Conservation (phyloP, 2,797 vertebrate species). For the Clarias platycephalus region DNA sequence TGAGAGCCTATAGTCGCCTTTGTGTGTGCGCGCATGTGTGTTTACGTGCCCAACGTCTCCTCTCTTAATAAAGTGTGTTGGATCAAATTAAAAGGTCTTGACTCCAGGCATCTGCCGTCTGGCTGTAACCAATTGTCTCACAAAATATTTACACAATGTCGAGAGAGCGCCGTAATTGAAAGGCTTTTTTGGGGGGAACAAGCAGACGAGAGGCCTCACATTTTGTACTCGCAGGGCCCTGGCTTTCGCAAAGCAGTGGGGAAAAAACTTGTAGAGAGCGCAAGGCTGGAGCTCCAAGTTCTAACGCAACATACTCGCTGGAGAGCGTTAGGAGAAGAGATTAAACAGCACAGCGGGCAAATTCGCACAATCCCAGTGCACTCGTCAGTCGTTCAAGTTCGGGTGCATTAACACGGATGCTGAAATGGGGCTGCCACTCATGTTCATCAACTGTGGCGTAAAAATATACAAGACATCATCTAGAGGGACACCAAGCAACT, state of each 20-base stretch:
- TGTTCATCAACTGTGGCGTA: not conserved
- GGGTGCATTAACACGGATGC: not conserved
- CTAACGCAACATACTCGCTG: conserved; percentile 45
- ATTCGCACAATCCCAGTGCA: not conserved
- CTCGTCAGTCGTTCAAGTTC: not conserved
- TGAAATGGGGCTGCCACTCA: conserved; percentile 27
- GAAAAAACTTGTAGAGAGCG: conserved; percentile 54
- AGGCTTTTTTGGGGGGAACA: conserved; percentile 74
- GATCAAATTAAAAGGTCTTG: conserved; percentile 65
- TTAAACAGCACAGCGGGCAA: not conserved
- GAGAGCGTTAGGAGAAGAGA: conserved; percentile 3
- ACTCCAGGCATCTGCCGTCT: conserved; percentile 65
- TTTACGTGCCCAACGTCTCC: conserved; percentile 42
- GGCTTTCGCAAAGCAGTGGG: conserved; percentile 70
- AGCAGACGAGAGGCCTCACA: conserved; percentile 63
- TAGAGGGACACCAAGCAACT: not conserved
- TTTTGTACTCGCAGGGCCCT: conserved; percentile 2
- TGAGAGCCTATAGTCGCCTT: conserved; percentile 19
- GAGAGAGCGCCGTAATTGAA: conserved; percentile 77
- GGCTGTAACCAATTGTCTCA: conserved; percentile 75
- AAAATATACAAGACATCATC: not conserved
- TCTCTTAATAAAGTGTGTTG: conserved; percentile 64
- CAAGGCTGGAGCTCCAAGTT: not conserved
- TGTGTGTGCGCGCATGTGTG: conserved; percentile 16
- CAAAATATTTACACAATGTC: conserved; percentile 80